Percentiles rank a stretch among this genome's conserved stretches.
phyloP scores from a whole-genome alignment of 2,888 invertebrate genomes.

The Agrilus mali region DNA sequence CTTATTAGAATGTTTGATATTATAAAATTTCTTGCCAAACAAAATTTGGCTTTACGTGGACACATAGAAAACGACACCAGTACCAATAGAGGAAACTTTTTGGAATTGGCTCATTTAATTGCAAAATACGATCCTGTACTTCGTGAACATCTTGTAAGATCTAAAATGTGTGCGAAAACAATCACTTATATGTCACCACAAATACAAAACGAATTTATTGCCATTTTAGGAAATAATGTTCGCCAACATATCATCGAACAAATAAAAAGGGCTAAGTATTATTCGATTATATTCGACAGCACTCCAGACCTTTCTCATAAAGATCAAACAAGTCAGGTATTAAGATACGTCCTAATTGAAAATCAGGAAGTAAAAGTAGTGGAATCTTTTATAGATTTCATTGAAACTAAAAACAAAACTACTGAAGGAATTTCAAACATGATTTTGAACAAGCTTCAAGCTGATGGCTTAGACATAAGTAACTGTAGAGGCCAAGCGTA shows the following conservation, averaged over 20 bases:
- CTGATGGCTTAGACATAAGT: constrained; percentile 12
- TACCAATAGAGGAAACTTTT: constrained; percentile 6
- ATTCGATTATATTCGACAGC: constrained; percentile 6
- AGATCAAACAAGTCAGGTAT: constrained; percentile 12
- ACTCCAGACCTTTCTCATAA: constrained; percentile 9
- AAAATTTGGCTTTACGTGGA: constrained; percentile 10
- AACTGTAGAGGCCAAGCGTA: constrained; percentile 18
- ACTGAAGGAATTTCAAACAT: constrained; percentile 13
- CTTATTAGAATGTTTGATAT: constrained; percentile 7
- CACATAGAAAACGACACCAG: constrained; percentile 2
- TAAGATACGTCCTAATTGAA: constrained; percentile 12
- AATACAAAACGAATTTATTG: constrained; percentile 8
- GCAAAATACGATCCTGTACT: constrained; percentile 11
- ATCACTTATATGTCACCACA: constrained; percentile 8
- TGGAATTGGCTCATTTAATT: constrained; percentile 8
- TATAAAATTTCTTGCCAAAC: constrained; percentile 7
- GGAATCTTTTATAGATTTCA: constrained; percentile 15
- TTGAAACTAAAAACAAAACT: constrained; percentile 15
- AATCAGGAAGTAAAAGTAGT: constrained; percentile 9
- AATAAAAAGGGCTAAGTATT: constrained; percentile 6
- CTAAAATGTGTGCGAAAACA: background rate
- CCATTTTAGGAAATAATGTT: constrained; percentile 7
- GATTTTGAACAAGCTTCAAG: constrained; percentile 12
- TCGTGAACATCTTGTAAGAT: constrained; percentile 6
- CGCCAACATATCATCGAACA: constrained; percentile 2